These are phyloP conservation scores for Heliconius ismenius DNA, from an alignment of 2,888 invertebrate genomes.

Conservation along the genomic window DNA sequence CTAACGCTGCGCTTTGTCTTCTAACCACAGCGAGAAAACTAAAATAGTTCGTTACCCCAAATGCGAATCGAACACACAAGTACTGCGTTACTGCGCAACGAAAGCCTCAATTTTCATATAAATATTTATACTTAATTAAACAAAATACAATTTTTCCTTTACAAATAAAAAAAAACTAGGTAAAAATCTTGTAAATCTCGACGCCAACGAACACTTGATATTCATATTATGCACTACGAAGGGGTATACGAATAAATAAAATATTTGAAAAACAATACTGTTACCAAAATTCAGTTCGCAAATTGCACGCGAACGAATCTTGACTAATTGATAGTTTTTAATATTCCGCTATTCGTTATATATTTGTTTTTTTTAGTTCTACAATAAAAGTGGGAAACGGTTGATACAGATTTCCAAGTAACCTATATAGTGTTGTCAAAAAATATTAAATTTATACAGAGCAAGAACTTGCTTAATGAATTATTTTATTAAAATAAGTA, in stretches of 20 bases:
- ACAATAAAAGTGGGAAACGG: conserved; percentile 16
- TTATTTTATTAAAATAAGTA: neutral
- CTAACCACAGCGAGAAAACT: neutral
- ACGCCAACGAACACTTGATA: conserved; percentile 17
- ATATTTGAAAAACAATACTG: conserved; percentile 26
- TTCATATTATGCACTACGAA: conserved; percentile 17
- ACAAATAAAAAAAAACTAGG: neutral
- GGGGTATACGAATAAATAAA: conserved; percentile 16
- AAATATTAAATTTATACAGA: neutral
- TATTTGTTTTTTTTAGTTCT: conserved; percentile 2
- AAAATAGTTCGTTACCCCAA: neutral
- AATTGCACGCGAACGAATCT: conserved; percentile 32
- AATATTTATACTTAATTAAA: conserved; percentile 8
- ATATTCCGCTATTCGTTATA: conserved; percentile 31
- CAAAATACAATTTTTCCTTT: neutral
- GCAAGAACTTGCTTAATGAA: neutral
- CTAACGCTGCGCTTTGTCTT: neutral
- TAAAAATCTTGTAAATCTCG: conserved; percentile 9
- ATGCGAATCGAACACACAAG: neutral
- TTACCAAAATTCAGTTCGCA: conserved; percentile 31
- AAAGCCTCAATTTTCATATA: neutral
- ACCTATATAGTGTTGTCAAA: conserved; percentile 18
- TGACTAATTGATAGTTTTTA: conserved; percentile 36
- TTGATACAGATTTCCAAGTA: conserved; percentile 27
- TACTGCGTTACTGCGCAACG: neutral